Evolutionary conservation across 2,888 invertebrate species (phyloP).

Genomic region (Lasioglossum figueresi): DNA sequence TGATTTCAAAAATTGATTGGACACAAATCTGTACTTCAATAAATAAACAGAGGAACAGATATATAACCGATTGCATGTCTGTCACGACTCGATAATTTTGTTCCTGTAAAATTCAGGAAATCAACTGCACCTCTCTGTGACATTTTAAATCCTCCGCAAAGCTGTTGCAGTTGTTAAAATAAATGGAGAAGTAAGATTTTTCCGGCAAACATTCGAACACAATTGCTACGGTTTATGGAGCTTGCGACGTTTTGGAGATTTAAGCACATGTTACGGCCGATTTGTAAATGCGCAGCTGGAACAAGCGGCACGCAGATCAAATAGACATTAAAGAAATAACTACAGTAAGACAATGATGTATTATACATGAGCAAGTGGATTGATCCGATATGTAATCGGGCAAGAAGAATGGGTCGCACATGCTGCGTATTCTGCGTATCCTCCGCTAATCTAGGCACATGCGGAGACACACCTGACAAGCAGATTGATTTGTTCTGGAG

Average conservation of each 20-base stretch:
- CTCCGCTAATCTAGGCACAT: background rate
- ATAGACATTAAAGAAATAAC: background rate
- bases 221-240: background rate
- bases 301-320: background rate
- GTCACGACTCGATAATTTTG: too few relatives aligned
- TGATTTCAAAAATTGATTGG: background rate
- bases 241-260: background rate
- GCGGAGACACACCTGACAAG: background rate
- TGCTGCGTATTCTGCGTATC: background rate
- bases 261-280: background rate
- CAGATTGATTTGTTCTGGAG: background rate
- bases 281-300: background rate
- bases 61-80: too few relatives aligned
- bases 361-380: background rate
- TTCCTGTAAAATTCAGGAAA: background rate
- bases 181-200: background rate
- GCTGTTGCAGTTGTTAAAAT: background rate
- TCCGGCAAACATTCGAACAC: background rate
- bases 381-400: background rate
- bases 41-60: background rate
- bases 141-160: background rate
- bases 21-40: background rate
- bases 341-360: background rate
- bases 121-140: background rate
- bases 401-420: background rate